phyloP scores from a whole-genome alignment of 2,113 vertebrate species.

The Azemiops feae region DNA sequence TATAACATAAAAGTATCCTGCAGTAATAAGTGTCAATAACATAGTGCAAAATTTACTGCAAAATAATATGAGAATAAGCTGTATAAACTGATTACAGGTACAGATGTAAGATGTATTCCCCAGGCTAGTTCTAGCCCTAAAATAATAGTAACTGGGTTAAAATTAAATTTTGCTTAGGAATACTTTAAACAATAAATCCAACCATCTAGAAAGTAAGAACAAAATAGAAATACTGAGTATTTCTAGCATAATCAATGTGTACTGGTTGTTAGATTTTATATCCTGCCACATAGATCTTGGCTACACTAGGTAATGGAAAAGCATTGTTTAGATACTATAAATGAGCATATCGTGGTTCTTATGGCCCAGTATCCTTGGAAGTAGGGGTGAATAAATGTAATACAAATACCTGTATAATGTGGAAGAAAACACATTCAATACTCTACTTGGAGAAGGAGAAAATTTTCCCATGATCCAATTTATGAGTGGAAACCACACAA shows the following conservation, averaged over 20 bases:
- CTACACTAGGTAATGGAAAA: background rate
- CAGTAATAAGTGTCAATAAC: background rate
- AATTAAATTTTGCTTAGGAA: background rate
- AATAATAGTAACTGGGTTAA: background rate
- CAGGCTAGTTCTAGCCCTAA: background rate
- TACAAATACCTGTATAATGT: background rate
- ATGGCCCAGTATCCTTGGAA: background rate
- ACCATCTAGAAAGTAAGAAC: background rate
- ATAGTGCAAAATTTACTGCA: background rate
- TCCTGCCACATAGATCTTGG: background rate
- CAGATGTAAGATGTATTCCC: background rate
- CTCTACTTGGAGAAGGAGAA: background rate
- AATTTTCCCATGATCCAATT: background rate
- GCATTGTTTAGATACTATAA: background rate
- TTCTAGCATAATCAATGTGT: background rate
- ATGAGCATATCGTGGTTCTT: background rate
- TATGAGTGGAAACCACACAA: background rate
- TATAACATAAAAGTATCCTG: background rate
- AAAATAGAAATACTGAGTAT: background rate
- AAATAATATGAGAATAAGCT: background rate
- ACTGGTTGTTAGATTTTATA: background rate
- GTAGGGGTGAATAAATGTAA: background rate
- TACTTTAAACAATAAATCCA: background rate
- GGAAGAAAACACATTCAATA: background rate
- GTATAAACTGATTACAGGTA: background rate